Conservation (phyloP, 1,140 invertebrate species). For the Lepidurus arcticus region DNA sequence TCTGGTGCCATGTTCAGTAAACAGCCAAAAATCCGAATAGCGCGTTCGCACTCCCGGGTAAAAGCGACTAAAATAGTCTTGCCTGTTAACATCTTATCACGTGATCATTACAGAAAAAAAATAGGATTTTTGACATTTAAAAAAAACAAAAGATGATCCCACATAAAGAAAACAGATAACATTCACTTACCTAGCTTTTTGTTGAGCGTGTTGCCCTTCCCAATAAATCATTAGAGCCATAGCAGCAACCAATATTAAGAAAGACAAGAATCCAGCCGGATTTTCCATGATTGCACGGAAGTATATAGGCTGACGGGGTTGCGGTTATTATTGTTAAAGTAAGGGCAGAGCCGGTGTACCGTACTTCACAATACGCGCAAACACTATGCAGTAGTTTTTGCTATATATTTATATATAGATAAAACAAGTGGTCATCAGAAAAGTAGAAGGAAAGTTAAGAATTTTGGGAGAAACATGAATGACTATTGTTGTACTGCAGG, state of each 20-base stretch:
- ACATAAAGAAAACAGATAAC: not conserved
- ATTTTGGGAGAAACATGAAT: not conserved
- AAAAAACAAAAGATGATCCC: not conserved
- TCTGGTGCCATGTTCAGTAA: not conserved
- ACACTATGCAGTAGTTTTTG: slow-evolving; percentile 2
- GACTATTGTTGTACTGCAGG: slow-evolving; percentile 8
- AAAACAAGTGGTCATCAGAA: not conserved
- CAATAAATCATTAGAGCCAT: slow-evolving; percentile 12
- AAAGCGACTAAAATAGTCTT: slow-evolving; percentile 9
- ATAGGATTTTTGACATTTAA: not conserved
- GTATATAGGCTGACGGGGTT: not conserved
- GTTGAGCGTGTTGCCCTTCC: not conserved
- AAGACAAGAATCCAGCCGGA: not conserved
- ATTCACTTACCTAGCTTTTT: slow-evolving; percentile 12
- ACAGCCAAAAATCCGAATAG: not conserved
- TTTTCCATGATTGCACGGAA: not conserved
- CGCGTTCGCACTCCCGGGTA: not conserved
- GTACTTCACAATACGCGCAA: not conserved
- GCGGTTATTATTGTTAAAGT: not conserved
- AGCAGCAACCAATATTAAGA: slow-evolving; percentile 8
- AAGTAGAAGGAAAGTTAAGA: not conserved
- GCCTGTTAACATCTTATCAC: slow-evolving; percentile 1
- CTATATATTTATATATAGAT: not conserved
- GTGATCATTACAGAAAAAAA: not conserved
- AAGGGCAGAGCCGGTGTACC: not conserved